Evolutionary conservation across 23 tunicate species (phyloP).

Genomic region (Pegea sp.): DNA sequence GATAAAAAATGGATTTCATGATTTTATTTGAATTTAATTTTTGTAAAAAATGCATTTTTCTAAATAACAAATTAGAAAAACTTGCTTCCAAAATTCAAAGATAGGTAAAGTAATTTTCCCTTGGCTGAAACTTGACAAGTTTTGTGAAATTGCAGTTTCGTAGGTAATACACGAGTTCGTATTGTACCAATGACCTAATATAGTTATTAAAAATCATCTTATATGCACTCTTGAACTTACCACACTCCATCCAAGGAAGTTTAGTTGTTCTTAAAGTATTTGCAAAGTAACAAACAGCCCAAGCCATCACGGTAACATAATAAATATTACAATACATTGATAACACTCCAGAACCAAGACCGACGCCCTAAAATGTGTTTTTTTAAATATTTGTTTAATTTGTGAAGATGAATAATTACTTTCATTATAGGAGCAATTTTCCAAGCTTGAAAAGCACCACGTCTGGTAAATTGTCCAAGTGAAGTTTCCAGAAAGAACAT

Average conservation of each 20-base stretch:
- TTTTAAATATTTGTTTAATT: not conserved
- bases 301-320: constrained; percentile 45
- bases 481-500: constrained; percentile 35
- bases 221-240: too few species aligned
- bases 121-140: too few species aligned
- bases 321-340: constrained; percentile 22
- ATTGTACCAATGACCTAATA: constrained; percentile 59
- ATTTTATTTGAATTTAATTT: too few species aligned
- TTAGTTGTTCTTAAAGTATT: constrained; percentile 11
- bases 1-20: too few species aligned
- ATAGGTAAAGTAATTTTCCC: too few species aligned
- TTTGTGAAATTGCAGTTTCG: too few species aligned
- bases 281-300: constrained; percentile 25
- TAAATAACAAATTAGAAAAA: too few species aligned
- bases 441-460: constrained; percentile 29
- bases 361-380: constrained; percentile 20
- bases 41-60: too few species aligned
- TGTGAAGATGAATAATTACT: too few species aligned
- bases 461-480: constrained; percentile 29
- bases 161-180: constrained; percentile 21
- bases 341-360: constrained; percentile 17
- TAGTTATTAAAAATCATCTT: too few species aligned
- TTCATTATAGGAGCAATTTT: constrained; percentile 27
- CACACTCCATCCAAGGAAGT: constrained; percentile 32
- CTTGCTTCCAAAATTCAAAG: constrained; percentile 62